Evolutionary conservation across 2,888 invertebrate genomes (phyloP).

Genomic region (Congeria kusceri): DNA sequence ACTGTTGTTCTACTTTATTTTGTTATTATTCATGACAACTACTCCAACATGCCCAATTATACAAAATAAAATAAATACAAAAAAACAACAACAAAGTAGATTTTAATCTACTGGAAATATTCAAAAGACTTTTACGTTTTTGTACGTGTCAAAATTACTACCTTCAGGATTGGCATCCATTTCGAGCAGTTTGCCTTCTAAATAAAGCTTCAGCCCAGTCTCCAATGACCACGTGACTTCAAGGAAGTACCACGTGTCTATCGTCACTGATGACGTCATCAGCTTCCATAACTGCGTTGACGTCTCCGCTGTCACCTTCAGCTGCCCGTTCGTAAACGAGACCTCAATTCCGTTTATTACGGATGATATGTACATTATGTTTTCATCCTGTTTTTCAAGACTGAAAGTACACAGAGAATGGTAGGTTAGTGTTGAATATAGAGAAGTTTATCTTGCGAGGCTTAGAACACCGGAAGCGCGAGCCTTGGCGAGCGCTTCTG

Average conservation of each 20-base stretch:
- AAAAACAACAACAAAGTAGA: too few species aligned
- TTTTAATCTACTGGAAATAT: too few species aligned
- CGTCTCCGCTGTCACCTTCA: conserved; percentile 67
- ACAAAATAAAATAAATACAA: too few species aligned
- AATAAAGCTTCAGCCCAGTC: conserved; percentile 72
- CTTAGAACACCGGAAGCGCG: too few species aligned
- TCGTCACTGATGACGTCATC: conserved; percentile 57
- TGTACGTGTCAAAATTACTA: not conserved
- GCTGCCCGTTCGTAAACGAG: conserved; percentile 66
- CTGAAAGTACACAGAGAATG: conserved; percentile 28
- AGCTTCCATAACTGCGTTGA: conserved; percentile 74
- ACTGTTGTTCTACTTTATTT: too few species aligned
- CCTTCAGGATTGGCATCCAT: conserved; percentile 36
- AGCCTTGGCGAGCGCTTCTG: too few species aligned
- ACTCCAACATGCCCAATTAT: too few species aligned
- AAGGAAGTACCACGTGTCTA: conserved; percentile 78
- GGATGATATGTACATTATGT: conserved; percentile 74
- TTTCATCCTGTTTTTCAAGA: conserved; percentile 66
- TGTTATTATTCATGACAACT: too few species aligned
- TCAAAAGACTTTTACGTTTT: too few species aligned
- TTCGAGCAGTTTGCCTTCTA: conserved; percentile 65
- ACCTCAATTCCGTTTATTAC: conserved; percentile 80
- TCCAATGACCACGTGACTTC: conserved; percentile 80
- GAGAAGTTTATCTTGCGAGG: too few species aligned
- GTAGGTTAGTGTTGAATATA: too few species aligned